These are phyloP conservation scores for Tautogolabrus adspersus DNA, from an alignment of 2,113 vertebrate genomes.

Conservation along the genomic window DNA sequence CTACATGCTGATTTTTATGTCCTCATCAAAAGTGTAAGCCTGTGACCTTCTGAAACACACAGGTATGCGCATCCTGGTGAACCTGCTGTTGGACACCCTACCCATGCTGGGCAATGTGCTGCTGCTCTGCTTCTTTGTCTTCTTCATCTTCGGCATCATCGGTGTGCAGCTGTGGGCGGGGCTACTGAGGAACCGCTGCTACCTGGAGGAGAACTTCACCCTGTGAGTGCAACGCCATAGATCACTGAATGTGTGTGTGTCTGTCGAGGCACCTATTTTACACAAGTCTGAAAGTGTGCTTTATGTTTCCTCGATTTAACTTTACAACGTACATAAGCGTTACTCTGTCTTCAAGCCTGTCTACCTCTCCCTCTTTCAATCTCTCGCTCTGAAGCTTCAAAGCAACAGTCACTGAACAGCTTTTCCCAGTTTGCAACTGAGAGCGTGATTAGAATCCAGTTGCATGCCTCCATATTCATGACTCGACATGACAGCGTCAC, in stretches of 20 bases:
- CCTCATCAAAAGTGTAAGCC: background rate
- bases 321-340: background rate
- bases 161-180: slow-evolving; percentile 99
- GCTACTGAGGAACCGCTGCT: slow-evolving; percentile 96
- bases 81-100: slow-evolving; percentile 96
- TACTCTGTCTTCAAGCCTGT: background rate
- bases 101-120: slow-evolving; percentile 99
- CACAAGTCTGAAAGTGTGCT: background rate
- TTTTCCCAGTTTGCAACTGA: slow-evolving; percentile 31
- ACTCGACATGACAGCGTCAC: slow-evolving; percentile 37
- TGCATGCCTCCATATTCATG: slow-evolving; percentile 67
- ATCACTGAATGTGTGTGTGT: background rate
- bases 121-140: slow-evolving; percentile 98
- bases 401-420: slow-evolving; percentile 20
- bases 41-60: slow-evolving; percentile 43
- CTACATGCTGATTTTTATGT: too few relatives aligned
- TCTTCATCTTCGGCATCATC: slow-evolving; percentile 99
- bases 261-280: background rate
- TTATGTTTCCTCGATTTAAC: too few relatives aligned
- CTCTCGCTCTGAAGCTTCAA: slow-evolving; percentile 7
- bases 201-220: slow-evolving; percentile 91
- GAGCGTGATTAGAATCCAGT: slow-evolving; percentile 60
- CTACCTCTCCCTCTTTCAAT: background rate
- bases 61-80: slow-evolving; percentile 99
- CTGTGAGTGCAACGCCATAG: slow-evolving; percentile 82